phyloP scores from a whole-genome alignment of 2,888 invertebrate genomes.

The Pyrgus malvae region DNA sequence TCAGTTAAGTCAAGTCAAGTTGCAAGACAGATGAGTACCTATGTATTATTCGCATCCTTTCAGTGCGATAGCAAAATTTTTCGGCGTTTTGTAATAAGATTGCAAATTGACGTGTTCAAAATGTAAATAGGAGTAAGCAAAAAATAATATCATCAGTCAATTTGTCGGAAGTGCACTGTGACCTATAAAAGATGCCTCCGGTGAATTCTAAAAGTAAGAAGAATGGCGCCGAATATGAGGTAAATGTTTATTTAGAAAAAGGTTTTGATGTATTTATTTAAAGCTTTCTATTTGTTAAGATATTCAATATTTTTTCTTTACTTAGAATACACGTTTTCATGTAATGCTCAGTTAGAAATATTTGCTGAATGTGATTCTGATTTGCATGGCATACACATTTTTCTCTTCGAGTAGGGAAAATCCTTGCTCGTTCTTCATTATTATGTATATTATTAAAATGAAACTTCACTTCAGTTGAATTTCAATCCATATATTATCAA shows the following conservation, averaged over 20 bases:
- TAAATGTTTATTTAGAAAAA: conserved; percentile 48
- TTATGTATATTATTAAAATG: no score
- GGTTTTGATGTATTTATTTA: conserved; percentile 30
- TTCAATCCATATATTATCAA: no score
- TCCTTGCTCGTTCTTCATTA: no score
- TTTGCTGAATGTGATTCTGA: no score
- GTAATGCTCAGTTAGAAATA: no score
- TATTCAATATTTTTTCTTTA: neutral
- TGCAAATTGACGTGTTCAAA: conserved; percentile 30
- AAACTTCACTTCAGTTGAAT: no score
- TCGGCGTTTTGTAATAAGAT: conserved; percentile 41
- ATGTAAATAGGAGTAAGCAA: conserved; percentile 29
- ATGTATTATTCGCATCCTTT: neutral
- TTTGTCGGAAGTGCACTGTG: conserved; percentile 1
- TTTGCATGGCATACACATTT: no score
- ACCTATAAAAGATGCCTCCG: conserved; percentile 62
- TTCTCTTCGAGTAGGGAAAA: no score
- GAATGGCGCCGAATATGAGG: conserved; percentile 75
- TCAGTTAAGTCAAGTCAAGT: neutral
- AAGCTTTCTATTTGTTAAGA: conserved; percentile 30
- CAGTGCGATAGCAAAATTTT: conserved; percentile 37
- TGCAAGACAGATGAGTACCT: no score
- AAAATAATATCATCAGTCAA: conserved; percentile 12
- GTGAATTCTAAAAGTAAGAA: conserved; percentile 74
- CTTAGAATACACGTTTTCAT: no score